Evolutionary conservation across 2,888 invertebrate genomes (phyloP).

Genomic region (Himalopsyche anomala): DNA sequence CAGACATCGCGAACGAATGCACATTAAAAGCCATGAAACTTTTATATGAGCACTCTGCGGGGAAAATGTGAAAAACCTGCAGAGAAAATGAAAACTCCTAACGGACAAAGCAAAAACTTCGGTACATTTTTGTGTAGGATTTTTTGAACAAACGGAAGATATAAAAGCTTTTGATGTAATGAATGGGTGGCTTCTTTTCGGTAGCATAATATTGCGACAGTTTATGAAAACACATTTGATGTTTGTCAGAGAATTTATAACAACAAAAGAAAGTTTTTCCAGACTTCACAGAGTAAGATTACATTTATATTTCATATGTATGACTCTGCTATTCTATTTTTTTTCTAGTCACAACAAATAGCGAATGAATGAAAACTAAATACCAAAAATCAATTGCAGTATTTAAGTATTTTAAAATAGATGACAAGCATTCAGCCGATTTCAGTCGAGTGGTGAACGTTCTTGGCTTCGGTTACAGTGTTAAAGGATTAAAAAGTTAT

Average conservation of each 20-base stretch:
- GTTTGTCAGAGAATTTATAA: not conserved
- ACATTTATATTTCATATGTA: no score
- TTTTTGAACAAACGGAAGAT: not conserved
- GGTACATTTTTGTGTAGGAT: not conserved
- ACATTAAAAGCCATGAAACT: slow-evolving; percentile 43
- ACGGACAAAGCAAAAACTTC: slow-evolving; percentile 20
- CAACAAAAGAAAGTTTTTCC: not conserved
- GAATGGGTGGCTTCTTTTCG: not conserved
- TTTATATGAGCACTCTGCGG: slow-evolving; percentile 31
- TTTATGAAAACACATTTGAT: not conserved
- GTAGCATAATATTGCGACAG: slow-evolving; percentile 2
- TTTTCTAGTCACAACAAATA: no score
- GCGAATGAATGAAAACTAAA: no score
- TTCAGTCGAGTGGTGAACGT: no score
- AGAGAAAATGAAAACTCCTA: not conserved
- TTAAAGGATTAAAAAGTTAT: no score
- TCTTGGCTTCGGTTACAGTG: no score
- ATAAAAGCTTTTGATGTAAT: slow-evolving; percentile 38
- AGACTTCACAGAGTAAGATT: no score
- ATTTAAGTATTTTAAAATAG: no score
- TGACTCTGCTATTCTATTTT: no score
- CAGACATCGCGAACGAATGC: slow-evolving; percentile 37
- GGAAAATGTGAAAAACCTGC: not conserved
- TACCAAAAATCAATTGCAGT: no score
- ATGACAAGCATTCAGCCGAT: no score